Base-by-base conservation (phyloP, 2,113 vertebrate species). In the Mormyrus iriodes region DNA sequence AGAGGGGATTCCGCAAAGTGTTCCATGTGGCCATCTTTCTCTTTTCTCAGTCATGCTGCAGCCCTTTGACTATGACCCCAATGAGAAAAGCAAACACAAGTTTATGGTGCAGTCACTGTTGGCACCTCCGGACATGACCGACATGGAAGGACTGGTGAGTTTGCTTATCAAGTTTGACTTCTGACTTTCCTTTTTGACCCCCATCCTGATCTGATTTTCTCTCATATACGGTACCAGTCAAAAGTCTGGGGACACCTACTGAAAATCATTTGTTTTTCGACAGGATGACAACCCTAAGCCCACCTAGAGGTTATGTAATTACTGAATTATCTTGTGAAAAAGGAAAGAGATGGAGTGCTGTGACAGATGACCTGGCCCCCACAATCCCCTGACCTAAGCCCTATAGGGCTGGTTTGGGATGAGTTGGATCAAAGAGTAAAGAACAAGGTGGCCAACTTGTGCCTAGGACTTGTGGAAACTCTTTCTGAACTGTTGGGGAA, bases 61-160 rank as follows among this genome's bases (percentile, higher is more conserved):
- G 94, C 98, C 98, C 90, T 99, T 99, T 94, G 98, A 99, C 93
- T 99, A 99, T 90, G 98, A 99, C 90, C 98, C 98, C 92, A 99
- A 98, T 92, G 98, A 99, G 96, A 99, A 99, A 95, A 99, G 98
- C 96, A 99, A 99, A 96, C 98, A 99, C 97, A 99, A 99, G 97
- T 99, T 99, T 93, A 99, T 99, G 98, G 98, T 99, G 92, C 98
- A 99, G 96, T 98, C 98, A 90, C 94, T 99, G 96, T 94, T 99
- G 95, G 98, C 98, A 85, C 98, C 98, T 76, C 91, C 96, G 91
- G 98, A 99, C 94, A 99, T 97, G 96, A 98, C 98, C 88, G 98
- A 99, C 95, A 99, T 99, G 97, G 98, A 99, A 94, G 97, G 97
- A 92, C 97, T 99, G 96, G 98, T 99, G 95, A 98, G 98, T 98